Evolutionary conservation across 2,888 invertebrate genomes (phyloP).

Genomic region (Drosophila macrospina): DNA sequence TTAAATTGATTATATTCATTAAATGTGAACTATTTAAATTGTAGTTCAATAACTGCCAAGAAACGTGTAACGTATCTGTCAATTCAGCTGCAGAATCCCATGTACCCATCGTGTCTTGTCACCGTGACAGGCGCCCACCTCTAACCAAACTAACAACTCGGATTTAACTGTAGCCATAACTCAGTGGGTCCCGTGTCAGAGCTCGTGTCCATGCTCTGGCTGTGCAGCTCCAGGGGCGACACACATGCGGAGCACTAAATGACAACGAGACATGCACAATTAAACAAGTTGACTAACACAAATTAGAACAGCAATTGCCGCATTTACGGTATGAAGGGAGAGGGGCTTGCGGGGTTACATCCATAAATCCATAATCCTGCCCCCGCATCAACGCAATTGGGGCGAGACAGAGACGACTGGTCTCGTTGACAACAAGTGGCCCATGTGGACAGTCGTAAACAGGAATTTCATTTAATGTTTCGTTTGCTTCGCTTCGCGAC

Average conservation of each 20-base stretch:
- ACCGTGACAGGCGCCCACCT: conserved; percentile 6
- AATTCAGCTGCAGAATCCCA: neutral
- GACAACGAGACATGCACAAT: conserved; percentile 75
- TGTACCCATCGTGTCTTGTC: neutral
- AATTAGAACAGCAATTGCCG: conserved; percentile 62
- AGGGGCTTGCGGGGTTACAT: neutral
- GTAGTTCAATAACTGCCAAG: no score
- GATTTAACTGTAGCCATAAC: conserved; percentile 30
- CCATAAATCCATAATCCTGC: conserved; percentile 45
- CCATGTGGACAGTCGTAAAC: conserved; percentile 54
- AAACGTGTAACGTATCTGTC: no score
- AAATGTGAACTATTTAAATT: no score
- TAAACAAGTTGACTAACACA: conserved; percentile 61
- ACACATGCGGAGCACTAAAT: conserved; percentile 52
- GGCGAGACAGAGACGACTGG: conserved; percentile 6
- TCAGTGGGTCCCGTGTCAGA: conserved; percentile 12
- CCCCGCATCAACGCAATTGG: conserved; percentile 4
- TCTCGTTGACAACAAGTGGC: conserved; percentile 61
- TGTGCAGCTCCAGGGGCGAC: conserved; percentile 27
- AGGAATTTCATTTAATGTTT: conserved; percentile 49
- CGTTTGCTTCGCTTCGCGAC: conserved; percentile 14
- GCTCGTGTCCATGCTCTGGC: conserved; percentile 11
- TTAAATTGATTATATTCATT: no score
- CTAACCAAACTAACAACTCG: neutral
- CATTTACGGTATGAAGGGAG: conserved; percentile 15